These are phyloP conservation scores for Crossocerus cetratus DNA, from an alignment of 2,888 invertebrate species.

Conservation along the genomic window DNA sequence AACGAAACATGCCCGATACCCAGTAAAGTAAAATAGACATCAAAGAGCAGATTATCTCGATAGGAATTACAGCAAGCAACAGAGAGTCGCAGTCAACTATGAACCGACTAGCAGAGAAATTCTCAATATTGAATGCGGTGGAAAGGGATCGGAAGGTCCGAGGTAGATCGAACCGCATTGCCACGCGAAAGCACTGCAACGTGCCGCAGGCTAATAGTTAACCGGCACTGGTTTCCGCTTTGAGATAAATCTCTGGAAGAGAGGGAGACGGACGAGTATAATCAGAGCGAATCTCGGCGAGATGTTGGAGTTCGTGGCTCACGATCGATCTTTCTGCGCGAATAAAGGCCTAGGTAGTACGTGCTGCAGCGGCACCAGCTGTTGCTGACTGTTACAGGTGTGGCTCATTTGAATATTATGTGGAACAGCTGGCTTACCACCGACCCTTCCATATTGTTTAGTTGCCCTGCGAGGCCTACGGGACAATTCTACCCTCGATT, in stretches of 20 bases:
- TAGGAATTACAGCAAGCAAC: too few species aligned
- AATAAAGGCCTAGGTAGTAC: slow-evolving; percentile 27
- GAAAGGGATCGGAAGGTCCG: too few species aligned
- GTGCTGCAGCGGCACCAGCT: slow-evolving; percentile 23
- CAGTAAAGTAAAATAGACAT: too few species aligned
- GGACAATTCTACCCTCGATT: neutral
- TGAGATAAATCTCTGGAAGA: slow-evolving; percentile 43
- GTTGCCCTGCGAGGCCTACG: slow-evolving; percentile 8
- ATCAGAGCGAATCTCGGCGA: slow-evolving; percentile 47
- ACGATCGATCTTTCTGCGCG: slow-evolving; percentile 49
- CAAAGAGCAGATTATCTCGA: too few species aligned
- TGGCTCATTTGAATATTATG: slow-evolving; percentile 57
- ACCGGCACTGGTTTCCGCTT: slow-evolving; percentile 20
- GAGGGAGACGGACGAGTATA: slow-evolving; percentile 29
- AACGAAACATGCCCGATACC: too few species aligned
- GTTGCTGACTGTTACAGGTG: slow-evolving; percentile 46
- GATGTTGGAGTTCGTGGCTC: slow-evolving; percentile 13
- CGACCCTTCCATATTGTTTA: slow-evolving; percentile 28
- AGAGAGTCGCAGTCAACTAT: too few species aligned
- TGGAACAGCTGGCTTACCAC: slow-evolving; percentile 49
- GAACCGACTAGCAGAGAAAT: too few species aligned
- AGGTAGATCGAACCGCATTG: slow-evolving; percentile 25
- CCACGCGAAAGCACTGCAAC: slow-evolving; percentile 30
- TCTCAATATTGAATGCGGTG: too few species aligned
- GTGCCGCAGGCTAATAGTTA: slow-evolving; percentile 38